phyloP scores from a whole-genome alignment of 2,797 vertebrate species.

The Phalanger gymnotis region DNA sequence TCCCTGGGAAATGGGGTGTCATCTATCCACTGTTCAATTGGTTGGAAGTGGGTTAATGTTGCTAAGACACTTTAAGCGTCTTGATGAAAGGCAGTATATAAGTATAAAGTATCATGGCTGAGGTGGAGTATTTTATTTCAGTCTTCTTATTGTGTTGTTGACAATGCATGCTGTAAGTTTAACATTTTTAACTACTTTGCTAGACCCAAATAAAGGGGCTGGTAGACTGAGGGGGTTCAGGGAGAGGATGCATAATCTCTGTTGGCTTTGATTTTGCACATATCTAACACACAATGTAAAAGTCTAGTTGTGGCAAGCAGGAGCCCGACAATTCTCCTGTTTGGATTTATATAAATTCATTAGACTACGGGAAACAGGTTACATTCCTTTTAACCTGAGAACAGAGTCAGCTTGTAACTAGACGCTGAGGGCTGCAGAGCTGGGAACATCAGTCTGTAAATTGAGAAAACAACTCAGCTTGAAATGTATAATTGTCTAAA shows the following conservation, averaged over 20 bases:
- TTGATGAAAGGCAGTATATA: constrained; percentile 67
- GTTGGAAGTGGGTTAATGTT: constrained; percentile 59
- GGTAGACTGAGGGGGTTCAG: constrained; percentile 29
- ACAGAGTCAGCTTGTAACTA: constrained; percentile 50
- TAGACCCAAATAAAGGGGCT: constrained; percentile 69
- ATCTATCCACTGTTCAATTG: background rate
- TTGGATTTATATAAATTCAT: constrained; percentile 63
- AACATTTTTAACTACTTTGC: constrained; percentile 78
- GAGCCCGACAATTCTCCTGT: constrained; percentile 13
- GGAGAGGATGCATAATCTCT: background rate
- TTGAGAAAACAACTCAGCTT: constrained; percentile 57
- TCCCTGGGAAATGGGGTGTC: background rate
- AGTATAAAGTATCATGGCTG: constrained; percentile 74
- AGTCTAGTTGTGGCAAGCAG: constrained; percentile 15
- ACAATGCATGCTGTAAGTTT: constrained; percentile 77
- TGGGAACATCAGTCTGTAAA: constrained; percentile 18
- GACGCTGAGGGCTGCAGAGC: background rate
- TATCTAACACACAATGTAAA: background rate
- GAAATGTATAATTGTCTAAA: constrained; percentile 43
- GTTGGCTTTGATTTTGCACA: constrained; percentile 57
- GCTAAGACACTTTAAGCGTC: constrained; percentile 23
- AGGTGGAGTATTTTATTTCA: constrained; percentile 74
- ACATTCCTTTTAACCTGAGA: constrained; percentile 35
- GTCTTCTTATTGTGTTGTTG: constrained; percentile 73
- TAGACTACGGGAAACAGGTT: constrained; percentile 58